Evolutionary conservation across 1,140 invertebrate species (phyloP), one percentile per base, ranked within the genome.

Genomic region (Diabrotica virgifera): DNA sequence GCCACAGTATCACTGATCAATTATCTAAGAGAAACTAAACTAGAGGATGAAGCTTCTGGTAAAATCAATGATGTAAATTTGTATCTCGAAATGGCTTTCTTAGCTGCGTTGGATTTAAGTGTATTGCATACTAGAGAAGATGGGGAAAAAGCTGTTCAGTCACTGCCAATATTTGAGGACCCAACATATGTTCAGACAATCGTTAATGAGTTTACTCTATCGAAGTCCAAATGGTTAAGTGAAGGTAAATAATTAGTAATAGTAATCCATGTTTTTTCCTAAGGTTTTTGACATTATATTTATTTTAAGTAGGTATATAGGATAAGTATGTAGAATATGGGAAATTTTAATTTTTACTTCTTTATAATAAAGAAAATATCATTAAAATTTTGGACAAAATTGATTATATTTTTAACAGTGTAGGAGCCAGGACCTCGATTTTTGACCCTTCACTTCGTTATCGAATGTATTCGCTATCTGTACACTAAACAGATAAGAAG

Each of bases 51-150:
- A 8, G 82, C 85, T 0, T 75, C 76, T 72, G 85, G 84, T 53
- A 81, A 79, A 56, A 79, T 95, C 24, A 90, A 94, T 73, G 87
- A 89, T 77, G 87, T 94, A 0, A 90, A 88, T 0, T 77, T 95
- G 0, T 86, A 89, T 24, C 78, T 96, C 5, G 82, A 92, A 46
- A 91, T 96, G 88, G 88, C 94, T 0, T 76, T 96, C 12, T 77
- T 97, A 5, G 94, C 94, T 78, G 86, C 90, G 0, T 82, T 96
- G 40, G 94, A 97, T 82, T 81, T 94, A 2, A 93, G 90, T 66
- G 84, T 95, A 36, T 79, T 94, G 14, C 85, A 91, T 68, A 79
- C 82, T 36, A 77, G 83, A 13, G 86, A 87, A 74, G 83, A 85
- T 65, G 85, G 82, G 6, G 85, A 84, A 85, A 88, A 90, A 69